Evolutionary conservation across 2,888 invertebrate species (phyloP), one percentile per base, ranked within the genome.

Genomic region (Bugula neritina): DNA sequence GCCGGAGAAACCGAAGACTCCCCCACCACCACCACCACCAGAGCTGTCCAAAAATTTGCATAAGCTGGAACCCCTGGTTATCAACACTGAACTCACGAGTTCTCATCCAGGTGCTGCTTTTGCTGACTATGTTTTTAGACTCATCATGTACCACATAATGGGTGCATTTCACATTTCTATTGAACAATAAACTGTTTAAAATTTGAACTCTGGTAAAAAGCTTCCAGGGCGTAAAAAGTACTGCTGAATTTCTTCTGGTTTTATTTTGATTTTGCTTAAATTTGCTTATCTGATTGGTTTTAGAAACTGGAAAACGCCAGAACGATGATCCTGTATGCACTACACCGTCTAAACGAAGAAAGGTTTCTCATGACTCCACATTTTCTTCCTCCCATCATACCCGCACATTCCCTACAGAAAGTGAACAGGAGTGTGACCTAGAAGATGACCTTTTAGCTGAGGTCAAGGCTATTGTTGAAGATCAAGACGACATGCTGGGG

Each of bases 401-500:
- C 17, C 43, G 17, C 17, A 63, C 13, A 5, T 31, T 63, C 29
- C 1, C 63, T 31, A n/a, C 21, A 25, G 25, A 17, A 43, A 43
- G 5, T 10, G 43, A 63, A 2, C 2, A 25, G 5, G 63, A 63
- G 27, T 29, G 31, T 63, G 63, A 63, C 63, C 29, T 63, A 31
- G 63, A 27, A 13, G 63, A 63, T 63, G 63, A 63, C 63, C 63
- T 63, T 3, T 13, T 63, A 2, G 63, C 27, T 1, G 90, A 92
- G 79, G 91, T 94, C 54, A 89, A 94, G 69, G 90, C 91, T 69
- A 90, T 90, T 25, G 91, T 94, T 74, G 89, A 89, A 71, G 92
- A 93, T 82, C 92, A 92, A 0, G 90, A 90, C 81, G 90, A 91
- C 75, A 91, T 92, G 89, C 90, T 90, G 72, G 92, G 92, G 1